Evolutionary conservation across 2,888 invertebrate species (phyloP).

Genomic region (Epinotia bilunana): DNA sequence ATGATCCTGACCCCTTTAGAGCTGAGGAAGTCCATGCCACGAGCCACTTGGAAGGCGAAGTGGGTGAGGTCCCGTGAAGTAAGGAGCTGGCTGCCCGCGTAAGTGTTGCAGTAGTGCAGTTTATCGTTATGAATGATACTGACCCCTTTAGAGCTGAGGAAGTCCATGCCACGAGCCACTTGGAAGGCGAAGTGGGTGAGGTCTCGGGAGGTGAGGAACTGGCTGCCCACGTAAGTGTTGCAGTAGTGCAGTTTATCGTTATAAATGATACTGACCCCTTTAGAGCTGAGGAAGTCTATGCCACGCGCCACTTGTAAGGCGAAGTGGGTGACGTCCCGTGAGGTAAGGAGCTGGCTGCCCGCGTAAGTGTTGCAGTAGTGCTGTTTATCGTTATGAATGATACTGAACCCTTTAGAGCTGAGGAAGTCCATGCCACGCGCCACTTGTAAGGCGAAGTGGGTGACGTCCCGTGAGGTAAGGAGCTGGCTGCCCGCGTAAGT

Average conservation of each 20-base stretch:
- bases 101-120: conserved; percentile 91
- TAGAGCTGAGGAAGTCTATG: conserved; percentile 93
- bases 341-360: conserved; percentile 90
- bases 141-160: conserved; percentile 92
- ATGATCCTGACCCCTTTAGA: conserved; percentile 88
- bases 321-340: conserved; percentile 94
- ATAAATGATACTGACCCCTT: conserved; percentile 85
- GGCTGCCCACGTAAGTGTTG: conserved; percentile 91
- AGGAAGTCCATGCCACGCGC: conserved; percentile 95
- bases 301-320: conserved; percentile 96
- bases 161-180: conserved; percentile 87
- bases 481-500: conserved; percentile 92
- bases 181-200: conserved; percentile 91
- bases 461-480: conserved; percentile 91
- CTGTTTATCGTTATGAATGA: conserved; percentile 73
- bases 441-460: conserved; percentile 96
- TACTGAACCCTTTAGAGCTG: conserved; percentile 89
- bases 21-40: conserved; percentile 94
- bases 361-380: conserved; percentile 92
- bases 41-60: conserved; percentile 95
- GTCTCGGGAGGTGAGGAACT: conserved; percentile 92
- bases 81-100: conserved; percentile 92
- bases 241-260: conserved; percentile 87
- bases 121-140: neutral
- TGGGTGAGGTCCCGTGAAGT: conserved; percentile 93